Evolutionary conservation across 1,140 invertebrate species (phyloP).

Genomic region (Parapsyche elsis): DNA sequence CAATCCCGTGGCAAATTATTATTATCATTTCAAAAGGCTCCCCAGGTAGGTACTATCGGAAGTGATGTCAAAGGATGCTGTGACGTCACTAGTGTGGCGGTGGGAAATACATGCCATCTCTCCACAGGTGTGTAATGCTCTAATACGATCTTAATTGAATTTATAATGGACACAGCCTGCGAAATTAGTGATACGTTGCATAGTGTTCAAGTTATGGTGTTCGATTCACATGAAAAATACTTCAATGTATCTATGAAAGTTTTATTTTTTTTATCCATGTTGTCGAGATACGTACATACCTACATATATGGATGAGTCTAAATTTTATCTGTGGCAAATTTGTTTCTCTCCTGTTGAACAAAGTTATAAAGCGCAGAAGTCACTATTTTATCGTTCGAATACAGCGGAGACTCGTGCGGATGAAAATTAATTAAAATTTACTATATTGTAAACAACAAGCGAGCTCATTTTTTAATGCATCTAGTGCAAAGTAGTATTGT

Average conservation of each 20-base stretch:
- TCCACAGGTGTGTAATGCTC: background rate
- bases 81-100: background rate
- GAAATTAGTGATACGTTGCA: background rate
- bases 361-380: conserved; percentile 16
- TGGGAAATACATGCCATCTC: background rate
- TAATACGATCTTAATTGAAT: conserved; percentile 12
- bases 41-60: conserved; percentile 16
- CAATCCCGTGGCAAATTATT: conserved; percentile 41
- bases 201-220: too few species aligned
- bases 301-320: conserved; percentile 3
- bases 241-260: too few species aligned
- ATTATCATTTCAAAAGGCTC: conserved; percentile 39
- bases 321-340: background rate
- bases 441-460: too few species aligned
- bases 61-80: conserved; percentile 37
- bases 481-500: too few species aligned
- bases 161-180: background rate
- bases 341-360: background rate
- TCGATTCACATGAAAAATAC: too few species aligned
- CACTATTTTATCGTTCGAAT: background rate
- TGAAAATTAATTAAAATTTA: too few species aligned
- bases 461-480: too few species aligned
- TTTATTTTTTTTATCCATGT: background rate
- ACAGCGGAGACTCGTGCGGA: background rate
- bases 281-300: too few species aligned